Conservation (phyloP, 2,113 vertebrate genomes). For the Scolopax mira region DNA sequence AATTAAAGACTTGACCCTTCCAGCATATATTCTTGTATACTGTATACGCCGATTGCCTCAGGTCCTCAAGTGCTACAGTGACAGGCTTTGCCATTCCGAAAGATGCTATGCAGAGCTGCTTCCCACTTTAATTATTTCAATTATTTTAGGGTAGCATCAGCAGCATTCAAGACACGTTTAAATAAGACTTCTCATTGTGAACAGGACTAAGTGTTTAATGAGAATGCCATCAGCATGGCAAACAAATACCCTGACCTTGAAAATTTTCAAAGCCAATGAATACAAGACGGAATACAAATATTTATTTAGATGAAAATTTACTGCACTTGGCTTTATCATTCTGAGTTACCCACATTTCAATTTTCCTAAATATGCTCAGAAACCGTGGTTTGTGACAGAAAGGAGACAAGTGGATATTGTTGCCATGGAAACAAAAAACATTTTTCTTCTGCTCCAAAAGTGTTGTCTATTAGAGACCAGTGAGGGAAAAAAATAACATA, state of each 20-base stretch:
- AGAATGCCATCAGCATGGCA: neutral
- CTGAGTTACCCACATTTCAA: conserved; percentile 61
- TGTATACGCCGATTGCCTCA: neutral
- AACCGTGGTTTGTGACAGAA: conserved; percentile 62
- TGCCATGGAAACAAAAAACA: conserved; percentile 77
- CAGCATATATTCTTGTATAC: neutral
- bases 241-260: conserved; percentile 70
- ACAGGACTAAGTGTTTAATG: conserved; percentile 36
- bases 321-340: conserved; percentile 66
- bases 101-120: neutral
- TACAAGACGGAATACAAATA: conserved; percentile 64
- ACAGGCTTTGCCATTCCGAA: neutral
- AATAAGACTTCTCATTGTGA: neutral
- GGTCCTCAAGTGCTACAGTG: neutral
- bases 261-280: conserved; percentile 35
- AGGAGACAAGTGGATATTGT: conserved; percentile 62
- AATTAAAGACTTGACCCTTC: conserved; percentile 50
- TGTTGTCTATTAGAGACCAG: conserved; percentile 64
- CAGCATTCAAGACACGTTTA: neutral
- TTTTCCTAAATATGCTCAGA: conserved; percentile 69
- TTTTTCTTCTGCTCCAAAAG: conserved; percentile 69
- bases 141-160: conserved; percentile 24
- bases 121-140: conserved; percentile 15
- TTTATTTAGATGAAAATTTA: conserved; percentile 70
- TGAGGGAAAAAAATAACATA: neutral